Base-by-base conservation (phyloP, 2,797 vertebrate species). In the Zenarchopterus dispar region DNA sequence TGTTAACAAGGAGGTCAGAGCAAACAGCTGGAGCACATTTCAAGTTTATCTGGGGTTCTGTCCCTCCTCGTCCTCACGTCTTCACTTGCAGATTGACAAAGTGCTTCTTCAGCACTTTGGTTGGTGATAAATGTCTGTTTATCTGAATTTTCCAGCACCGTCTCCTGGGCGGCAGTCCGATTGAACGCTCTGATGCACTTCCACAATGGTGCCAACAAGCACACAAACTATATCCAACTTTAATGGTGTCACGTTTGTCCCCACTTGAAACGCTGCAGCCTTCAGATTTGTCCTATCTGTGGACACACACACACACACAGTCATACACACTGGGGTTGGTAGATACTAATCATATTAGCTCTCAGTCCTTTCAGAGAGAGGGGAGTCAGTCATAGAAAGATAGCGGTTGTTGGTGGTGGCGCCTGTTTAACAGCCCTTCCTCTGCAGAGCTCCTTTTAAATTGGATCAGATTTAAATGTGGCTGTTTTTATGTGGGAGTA, bases 321-420 rank as follows among this genome's bases (percentile, higher is more conserved):
- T n/a, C n/a, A n/a, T n/a, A n/a, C 33, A 13, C 9, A 5, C 33
- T 36, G 33, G 33, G 33, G 9, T 22, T 48, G 55, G 59, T 85
- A 76, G 47, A 64, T 89, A 67, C 59, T 90, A 91, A 90, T 89
- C 86, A 86, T 84, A 80, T 89, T 83, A 81, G 64, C 46, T 55
- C 59, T 54, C 31, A 24, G 59, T 56, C 67, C 65, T 82, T 71
- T 83, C 64, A 68, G 60, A 62, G 64, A 64, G 42, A 26, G 43
- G 43, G 47, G 47, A 67, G 84, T 84, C 82, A 85, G 80, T 80
- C 80, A 66, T 21, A 62, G 56, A 46, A 63, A 74, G 13, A 81
- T 62, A 75, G 57, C 6, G 8, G 44, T 21, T 28, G n/a, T 51
- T 10, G 26, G 16, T 8, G 59, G 50, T 48, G 52, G 45, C 36